These are phyloP conservation scores for Actinostola sp. DNA, from an alignment of 92 coral and sea anemone genomes.

Conservation along the genomic window DNA sequence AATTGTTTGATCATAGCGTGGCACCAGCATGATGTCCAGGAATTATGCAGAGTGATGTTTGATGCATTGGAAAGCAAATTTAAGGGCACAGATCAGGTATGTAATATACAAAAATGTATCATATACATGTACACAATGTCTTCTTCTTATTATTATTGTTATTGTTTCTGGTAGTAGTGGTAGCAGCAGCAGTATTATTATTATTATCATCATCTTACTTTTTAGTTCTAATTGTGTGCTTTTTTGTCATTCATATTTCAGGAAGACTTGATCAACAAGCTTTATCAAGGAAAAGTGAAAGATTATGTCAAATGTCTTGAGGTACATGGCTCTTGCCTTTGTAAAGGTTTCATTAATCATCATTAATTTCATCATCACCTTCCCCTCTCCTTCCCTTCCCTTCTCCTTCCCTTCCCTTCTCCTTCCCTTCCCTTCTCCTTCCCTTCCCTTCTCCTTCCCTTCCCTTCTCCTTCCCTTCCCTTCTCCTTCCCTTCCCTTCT, in stretches of 20 bases:
- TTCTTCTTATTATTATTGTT: background rate
- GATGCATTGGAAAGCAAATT: slow-evolving; percentile 95
- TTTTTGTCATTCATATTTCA: slow-evolving; percentile 13
- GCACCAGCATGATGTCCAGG: slow-evolving; percentile 99
- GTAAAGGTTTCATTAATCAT: background rate
- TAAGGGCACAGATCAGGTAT: slow-evolving; percentile 89
- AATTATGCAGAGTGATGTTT: slow-evolving; percentile 95
- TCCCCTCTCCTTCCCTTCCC: no score
- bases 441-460: no score
- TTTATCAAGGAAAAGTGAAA: slow-evolving; percentile 94
- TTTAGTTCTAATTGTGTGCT: background rate
- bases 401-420: no score
- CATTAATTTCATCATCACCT: no score
- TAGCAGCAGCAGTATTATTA: no score
- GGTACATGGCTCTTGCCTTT: slow-evolving; percentile 38
- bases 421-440: no score
- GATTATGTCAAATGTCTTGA: slow-evolving; percentile 97
- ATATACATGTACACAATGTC: background rate
- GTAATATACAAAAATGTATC: background rate
- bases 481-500: no score
- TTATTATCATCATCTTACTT: no score
- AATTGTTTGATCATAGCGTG: slow-evolving; percentile 65
- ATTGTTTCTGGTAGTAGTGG: background rate
- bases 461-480: no score
- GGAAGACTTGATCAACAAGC: slow-evolving; percentile 91